These are phyloP conservation scores for Athene noctua DNA, from an alignment of 2,113 vertebrate genomes.

Conservation along the genomic window DNA sequence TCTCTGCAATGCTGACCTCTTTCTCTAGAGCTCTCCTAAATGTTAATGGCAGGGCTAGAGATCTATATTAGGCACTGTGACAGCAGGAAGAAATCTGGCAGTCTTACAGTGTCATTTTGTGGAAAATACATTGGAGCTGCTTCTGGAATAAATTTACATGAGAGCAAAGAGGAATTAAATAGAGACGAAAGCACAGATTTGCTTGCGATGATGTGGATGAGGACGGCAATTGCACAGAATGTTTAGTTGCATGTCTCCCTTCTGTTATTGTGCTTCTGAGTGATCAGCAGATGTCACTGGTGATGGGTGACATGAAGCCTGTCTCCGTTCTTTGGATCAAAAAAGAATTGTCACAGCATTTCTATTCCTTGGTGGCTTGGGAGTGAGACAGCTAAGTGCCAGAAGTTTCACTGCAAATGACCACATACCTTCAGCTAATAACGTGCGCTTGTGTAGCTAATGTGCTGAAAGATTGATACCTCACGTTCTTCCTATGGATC, in stretches of 20 bases:
- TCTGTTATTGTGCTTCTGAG: conserved; percentile 63
- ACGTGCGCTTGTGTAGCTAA: background rate
- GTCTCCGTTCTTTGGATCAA: background rate
- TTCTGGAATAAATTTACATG: conserved; percentile 57
- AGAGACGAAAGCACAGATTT: conserved; percentile 60
- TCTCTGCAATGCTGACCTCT: background rate
- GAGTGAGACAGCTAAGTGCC: background rate
- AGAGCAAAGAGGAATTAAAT: conserved; percentile 53
- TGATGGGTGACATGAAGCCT: conserved; percentile 51
- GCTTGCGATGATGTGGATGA: conserved; percentile 58
- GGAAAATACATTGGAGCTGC: conserved; percentile 45
- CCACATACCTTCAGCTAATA: background rate
- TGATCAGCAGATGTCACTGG: conserved; percentile 63
- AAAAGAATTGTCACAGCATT: background rate
- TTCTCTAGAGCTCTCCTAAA: background rate
- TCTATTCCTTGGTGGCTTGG: background rate
- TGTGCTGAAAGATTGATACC: background rate
- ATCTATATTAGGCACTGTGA: conserved; percentile 49
- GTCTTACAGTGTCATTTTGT: conserved; percentile 40
- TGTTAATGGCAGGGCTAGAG: conserved; percentile 4
- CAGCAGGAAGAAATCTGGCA: conserved; percentile 44
- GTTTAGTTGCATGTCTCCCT: conserved; percentile 64
- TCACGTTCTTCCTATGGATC: background rate
- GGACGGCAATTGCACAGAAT: conserved; percentile 62
- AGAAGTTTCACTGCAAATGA: background rate